These are phyloP conservation scores for Argynnis bischoffii DNA, from an alignment of 2,888 invertebrate species.

Conservation along the genomic window DNA sequence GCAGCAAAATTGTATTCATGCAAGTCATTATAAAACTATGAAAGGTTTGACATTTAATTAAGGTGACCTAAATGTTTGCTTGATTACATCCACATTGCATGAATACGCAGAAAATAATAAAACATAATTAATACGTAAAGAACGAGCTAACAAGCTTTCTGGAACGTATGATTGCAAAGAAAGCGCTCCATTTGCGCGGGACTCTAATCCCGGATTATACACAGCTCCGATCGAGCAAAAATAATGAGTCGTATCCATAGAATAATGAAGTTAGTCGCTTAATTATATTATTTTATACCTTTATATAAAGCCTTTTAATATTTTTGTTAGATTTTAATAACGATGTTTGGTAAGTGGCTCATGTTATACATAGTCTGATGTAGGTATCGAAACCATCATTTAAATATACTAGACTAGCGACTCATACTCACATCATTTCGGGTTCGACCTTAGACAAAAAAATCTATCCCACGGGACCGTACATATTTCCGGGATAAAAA, in stretches of 20 bases:
- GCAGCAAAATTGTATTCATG: too few species aligned
- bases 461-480: too few species aligned
- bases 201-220: conserved; percentile 40
- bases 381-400: too few species aligned
- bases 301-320: not conserved
- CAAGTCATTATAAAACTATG: not conserved
- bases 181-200: conserved; percentile 39
- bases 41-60: conserved; percentile 2
- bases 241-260: conserved; percentile 35
- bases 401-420: too few species aligned
- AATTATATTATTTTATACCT: not conserved
- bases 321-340: not conserved
- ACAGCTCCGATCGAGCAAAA: conserved; percentile 35
- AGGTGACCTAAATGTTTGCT: conserved; percentile 6
- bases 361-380: not conserved
- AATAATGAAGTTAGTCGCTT: not conserved
- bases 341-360: not conserved
- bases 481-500: not conserved
- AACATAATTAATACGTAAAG: conserved; percentile 15
- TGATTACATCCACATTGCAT: conserved; percentile 3
- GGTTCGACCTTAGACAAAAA: too few species aligned
- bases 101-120: conserved; percentile 19
- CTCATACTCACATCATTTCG: too few species aligned
- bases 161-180: conserved; percentile 34
- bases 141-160: conserved; percentile 31